These are phyloP conservation scores for Xestia rhomboidea DNA, from an alignment of 2,888 invertebrate genomes.

Conservation along the genomic window DNA sequence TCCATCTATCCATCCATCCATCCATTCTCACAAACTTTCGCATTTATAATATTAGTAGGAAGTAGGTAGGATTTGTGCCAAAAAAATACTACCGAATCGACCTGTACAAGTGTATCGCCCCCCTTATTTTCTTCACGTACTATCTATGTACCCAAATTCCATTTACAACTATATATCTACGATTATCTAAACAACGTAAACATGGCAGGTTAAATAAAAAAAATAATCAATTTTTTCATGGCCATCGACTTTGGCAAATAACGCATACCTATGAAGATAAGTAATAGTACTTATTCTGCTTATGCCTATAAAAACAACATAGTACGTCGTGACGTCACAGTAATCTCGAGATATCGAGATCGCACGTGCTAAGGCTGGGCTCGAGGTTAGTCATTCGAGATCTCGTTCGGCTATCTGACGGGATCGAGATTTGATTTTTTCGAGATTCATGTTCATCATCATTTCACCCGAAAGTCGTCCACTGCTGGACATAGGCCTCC, in stretches of 20 bases:
- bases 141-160: constrained; percentile 2
- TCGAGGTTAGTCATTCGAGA: background rate
- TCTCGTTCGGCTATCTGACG: no score
- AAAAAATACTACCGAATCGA: background rate
- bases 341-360: background rate
- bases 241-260: background rate
- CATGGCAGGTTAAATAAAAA: background rate
- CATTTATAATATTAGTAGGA: no score
- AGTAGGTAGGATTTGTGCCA: no score
- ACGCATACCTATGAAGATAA: background rate
- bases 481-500: no score
- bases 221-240: constrained; percentile 27
- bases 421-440: background rate
- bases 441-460: no score
- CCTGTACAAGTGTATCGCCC: background rate
- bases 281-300: background rate
- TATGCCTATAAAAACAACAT: constrained; percentile 8
- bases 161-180: background rate
- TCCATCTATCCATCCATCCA: no score
- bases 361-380: background rate
- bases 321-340: background rate
- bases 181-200: background rate
- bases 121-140: background rate
- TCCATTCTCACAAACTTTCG: no score
- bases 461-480: no score